Evolutionary conservation across 2,113 vertebrate genomes (phyloP).

Genomic region (Pangasianodon gigas): DNA sequence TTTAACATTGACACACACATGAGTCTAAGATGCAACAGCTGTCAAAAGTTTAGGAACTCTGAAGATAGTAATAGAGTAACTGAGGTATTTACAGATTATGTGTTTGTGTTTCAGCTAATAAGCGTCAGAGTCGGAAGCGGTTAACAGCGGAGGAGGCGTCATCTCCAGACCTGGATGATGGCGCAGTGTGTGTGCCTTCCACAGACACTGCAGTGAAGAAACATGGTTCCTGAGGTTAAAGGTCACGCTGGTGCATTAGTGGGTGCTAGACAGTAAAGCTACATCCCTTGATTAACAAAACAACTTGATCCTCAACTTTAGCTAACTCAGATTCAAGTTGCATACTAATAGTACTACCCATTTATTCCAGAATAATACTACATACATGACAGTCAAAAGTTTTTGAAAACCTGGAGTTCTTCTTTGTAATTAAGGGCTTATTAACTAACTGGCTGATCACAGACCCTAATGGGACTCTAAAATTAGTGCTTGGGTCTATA

Average conservation of each 20-base stretch:
- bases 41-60: not conserved
- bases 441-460: not conserved
- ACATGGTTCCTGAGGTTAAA: slow-evolving; percentile 68
- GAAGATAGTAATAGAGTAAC: not conserved
- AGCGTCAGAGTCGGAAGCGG: not conserved
- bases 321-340: not conserved
- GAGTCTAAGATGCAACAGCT: no score
- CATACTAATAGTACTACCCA: not conserved
- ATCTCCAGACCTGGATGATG: slow-evolving; percentile 43
- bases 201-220: slow-evolving; percentile 55
- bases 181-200: not conserved
- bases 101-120: slow-evolving; percentile 52
- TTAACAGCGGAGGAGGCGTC: slow-evolving; percentile 21
- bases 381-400: not conserved
- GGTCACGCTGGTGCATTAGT: slow-evolving; percentile 41
- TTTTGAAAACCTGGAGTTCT: not conserved
- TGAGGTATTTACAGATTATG: not conserved
- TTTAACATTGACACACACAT: not conserved
- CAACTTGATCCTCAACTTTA: not conserved
- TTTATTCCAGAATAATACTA: not conserved
- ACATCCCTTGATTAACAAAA: not conserved
- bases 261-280: not conserved
- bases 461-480: not conserved
- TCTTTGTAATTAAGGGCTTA: not conserved
- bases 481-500: not conserved